Conservation (phyloP, 2,888 invertebrate genomes). For the Stenoptilia bipunctidactyla region DNA sequence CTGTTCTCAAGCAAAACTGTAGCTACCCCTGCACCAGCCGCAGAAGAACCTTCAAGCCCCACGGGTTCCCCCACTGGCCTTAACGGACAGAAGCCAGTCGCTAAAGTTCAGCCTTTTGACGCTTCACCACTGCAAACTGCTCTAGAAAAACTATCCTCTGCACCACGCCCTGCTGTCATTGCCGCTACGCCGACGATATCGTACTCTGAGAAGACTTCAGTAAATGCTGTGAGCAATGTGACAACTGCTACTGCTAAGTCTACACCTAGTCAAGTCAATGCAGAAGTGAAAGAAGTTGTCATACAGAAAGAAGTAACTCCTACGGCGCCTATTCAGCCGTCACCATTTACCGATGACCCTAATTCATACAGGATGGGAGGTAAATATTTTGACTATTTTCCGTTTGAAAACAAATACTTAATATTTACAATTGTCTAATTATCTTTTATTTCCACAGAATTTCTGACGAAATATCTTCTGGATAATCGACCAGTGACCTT, state of each 20-base stretch:
- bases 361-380: constrained; percentile 79
- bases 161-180: constrained; percentile 20
- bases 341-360: constrained; percentile 74
- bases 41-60: constrained; percentile 45
- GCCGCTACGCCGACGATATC: constrained; percentile 26
- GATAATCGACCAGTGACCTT: constrained; percentile 85
- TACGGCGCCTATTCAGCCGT: constrained; percentile 45
- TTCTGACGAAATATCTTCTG: constrained; percentile 79
- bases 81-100: constrained; percentile 67
- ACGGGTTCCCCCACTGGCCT: constrained; percentile 28
- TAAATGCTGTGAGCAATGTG: constrained; percentile 25
- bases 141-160: constrained; percentile 32
- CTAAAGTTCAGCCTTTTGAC: constrained; percentile 73
- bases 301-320: constrained; percentile 38
- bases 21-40: constrained; percentile 20
- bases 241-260: constrained; percentile 18
- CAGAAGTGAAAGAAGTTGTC: constrained; percentile 20
- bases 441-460: constrained; percentile 72
- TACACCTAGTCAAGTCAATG: not conserved
- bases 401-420: not conserved
- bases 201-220: constrained; percentile 43
- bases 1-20: constrained; percentile 64
- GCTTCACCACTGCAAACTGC: constrained; percentile 51
- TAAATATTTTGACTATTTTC: constrained; percentile 24
- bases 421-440: not conserved